A percentile compares a stretch with the other conserved stretches of the same genome.
Conservation (phyloP, 2,888 invertebrate species). For the Nezara viridula region DNA sequence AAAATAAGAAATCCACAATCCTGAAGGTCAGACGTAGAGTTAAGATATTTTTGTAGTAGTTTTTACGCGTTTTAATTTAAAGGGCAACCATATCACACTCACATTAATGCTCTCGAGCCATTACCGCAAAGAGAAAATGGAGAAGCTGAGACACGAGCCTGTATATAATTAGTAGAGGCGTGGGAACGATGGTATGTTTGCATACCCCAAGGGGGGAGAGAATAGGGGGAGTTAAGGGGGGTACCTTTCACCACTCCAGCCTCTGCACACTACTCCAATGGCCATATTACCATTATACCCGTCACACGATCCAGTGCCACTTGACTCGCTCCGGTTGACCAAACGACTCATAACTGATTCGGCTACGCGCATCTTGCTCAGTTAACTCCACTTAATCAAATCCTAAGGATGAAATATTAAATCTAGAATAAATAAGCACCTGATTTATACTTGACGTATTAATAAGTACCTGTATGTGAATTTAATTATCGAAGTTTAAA, state of each 20-base stretch:
- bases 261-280: slow-evolving; percentile 18
- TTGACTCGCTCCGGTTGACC: neutral
- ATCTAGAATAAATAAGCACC: too few species aligned
- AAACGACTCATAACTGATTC: neutral
- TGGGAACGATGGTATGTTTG: slow-evolving; percentile 51
- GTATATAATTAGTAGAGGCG: slow-evolving; percentile 49
- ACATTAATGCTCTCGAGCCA: slow-evolving; percentile 36
- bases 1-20: too few species aligned
- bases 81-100: neutral
- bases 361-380: neutral
- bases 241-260: slow-evolving; percentile 32
- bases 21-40: too few species aligned
- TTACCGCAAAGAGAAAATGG: slow-evolving; percentile 25
- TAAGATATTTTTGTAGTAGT: too few species aligned
- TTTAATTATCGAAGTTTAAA: too few species aligned
- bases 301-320: slow-evolving; percentile 17
- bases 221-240: neutral
- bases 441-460: too few species aligned
- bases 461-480: too few species aligned
- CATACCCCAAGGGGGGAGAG: neutral
- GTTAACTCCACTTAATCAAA: neutral
- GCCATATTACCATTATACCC: slow-evolving; percentile 32
- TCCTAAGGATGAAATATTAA: too few species aligned
- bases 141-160: slow-evolving; percentile 44
- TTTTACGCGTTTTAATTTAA: neutral